These are phyloP conservation scores for Campylomormyrus numenius DNA, from an alignment of 2,113 vertebrate species.

Conservation along the genomic window DNA sequence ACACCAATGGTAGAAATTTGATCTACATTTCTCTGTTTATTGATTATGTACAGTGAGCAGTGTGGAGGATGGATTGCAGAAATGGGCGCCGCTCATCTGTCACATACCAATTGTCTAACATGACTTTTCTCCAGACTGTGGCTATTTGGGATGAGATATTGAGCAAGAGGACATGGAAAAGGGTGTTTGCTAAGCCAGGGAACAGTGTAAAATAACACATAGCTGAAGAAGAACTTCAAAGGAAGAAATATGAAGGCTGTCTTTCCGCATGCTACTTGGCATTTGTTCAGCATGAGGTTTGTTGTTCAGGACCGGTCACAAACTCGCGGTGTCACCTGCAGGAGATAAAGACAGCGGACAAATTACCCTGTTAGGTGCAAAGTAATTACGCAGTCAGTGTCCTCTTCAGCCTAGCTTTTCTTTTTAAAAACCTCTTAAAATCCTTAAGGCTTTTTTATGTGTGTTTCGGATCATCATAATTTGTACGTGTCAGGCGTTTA, in stretches of 20 bases:
- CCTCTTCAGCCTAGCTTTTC: not conserved
- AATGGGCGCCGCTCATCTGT: not conserved
- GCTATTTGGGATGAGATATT: not conserved
- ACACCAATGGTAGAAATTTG: not conserved
- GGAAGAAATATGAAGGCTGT: not conserved
- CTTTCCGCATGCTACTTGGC: not conserved
- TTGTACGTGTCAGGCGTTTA: not conserved
- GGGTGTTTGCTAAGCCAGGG: not conserved
- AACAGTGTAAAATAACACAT: not conserved
- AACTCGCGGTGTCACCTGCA: no score
- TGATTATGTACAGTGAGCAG: slow-evolving; percentile 7
- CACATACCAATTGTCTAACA: not conserved
- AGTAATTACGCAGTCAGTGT: slow-evolving; percentile 10
- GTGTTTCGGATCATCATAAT: not conserved
- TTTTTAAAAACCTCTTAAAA: slow-evolving; percentile 4
- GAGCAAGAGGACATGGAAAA: not conserved
- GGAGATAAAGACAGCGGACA: not conserved
- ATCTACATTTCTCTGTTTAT: not conserved
- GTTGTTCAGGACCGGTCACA: not conserved
- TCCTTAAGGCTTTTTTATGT: not conserved
- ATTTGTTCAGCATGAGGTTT: not conserved
- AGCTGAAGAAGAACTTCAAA: not conserved
- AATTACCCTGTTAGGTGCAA: not conserved
- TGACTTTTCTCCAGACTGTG: not conserved
- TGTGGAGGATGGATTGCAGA: slow-evolving; percentile 1